Conservation (phyloP, 2,888 invertebrate species). For the Drosophila hamatofila region DNA sequence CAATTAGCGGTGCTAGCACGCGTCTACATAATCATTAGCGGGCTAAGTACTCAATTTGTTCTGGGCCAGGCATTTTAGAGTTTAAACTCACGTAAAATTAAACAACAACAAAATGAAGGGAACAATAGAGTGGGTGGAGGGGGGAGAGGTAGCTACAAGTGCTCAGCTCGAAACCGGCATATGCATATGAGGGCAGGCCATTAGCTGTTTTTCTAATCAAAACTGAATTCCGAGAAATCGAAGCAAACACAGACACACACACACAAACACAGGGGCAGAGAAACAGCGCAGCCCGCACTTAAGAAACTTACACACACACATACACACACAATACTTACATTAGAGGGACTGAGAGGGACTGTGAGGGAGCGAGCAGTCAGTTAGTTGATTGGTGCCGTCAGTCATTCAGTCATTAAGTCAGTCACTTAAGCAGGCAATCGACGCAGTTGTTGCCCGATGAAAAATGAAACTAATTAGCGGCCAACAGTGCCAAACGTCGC, state of each 20-base stretch:
- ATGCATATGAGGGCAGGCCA: constrained; percentile 38
- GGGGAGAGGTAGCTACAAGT: neutral
- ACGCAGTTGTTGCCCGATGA: constrained; percentile 49
- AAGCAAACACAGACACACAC: constrained; percentile 9
- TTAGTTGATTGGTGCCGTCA: constrained; percentile 50
- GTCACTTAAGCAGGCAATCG: constrained; percentile 65
- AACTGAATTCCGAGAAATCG: constrained; percentile 47
- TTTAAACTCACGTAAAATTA: constrained; percentile 1
- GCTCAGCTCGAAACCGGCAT: constrained; percentile 10
- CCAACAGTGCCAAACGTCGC: constrained; percentile 40
- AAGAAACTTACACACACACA: constrained; percentile 21
- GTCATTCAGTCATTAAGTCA: constrained; percentile 52
- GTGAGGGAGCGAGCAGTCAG: constrained; percentile 7
- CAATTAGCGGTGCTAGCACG: constrained; percentile 6
- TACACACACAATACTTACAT: constrained; percentile 3
- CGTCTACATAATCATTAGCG: constrained; percentile 14
- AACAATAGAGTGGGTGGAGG: neutral
- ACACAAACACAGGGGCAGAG: neutral
- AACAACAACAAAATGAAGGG: neutral
- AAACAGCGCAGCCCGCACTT: constrained; percentile 19
- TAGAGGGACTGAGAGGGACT: constrained; percentile 10
- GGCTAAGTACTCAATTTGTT: constrained; percentile 3
- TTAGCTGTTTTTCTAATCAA: constrained; percentile 56
- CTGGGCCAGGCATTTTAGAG: constrained; percentile 3
- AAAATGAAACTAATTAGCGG: constrained; percentile 79